Conservation (phyloP, 2,113 vertebrate genomes). For the Candoia aspera region DNA sequence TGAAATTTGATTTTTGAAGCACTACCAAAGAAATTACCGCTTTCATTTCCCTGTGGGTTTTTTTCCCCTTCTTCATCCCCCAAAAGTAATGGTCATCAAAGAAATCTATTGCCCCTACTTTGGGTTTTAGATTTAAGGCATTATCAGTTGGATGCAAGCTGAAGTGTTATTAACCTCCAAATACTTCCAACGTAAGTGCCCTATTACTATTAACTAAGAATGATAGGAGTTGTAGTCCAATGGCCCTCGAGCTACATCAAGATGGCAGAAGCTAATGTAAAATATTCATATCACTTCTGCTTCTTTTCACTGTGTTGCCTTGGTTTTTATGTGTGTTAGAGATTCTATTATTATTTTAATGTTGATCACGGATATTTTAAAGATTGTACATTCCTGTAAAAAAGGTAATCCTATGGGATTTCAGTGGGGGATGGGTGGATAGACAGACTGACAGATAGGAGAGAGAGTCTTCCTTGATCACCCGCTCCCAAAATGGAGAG, state of each 20-base stretch:
- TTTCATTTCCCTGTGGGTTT: not conserved
- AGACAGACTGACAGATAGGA: not conserved
- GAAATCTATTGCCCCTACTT: not conserved
- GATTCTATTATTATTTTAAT: not conserved
- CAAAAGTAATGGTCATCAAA: slow-evolving; percentile 5
- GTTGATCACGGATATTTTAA: not conserved
- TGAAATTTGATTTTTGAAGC: slow-evolving; percentile 39
- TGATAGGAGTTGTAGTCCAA: not conserved
- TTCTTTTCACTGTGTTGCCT: not conserved
- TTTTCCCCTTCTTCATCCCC: slow-evolving; percentile 32
- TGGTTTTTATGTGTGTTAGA: not conserved
- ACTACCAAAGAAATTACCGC: slow-evolving; percentile 30
- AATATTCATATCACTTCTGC: not conserved
- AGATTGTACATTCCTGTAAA: not conserved
- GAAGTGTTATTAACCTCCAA: slow-evolving; percentile 23
- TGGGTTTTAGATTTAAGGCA: slow-evolving; percentile 33
- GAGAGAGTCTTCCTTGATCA: not conserved
- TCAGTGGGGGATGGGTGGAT: not conserved
- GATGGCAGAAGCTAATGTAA: not conserved
- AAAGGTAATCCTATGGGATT: not conserved
- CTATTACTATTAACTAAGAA: not conserved
- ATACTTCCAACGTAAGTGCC: slow-evolving; percentile 12
- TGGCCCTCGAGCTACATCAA: not conserved
- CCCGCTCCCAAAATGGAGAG: not conserved
- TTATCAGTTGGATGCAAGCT: slow-evolving; percentile 46